These are phyloP conservation scores for Anthrax anthrax DNA, from an alignment of 2,888 invertebrate species.

Conservation along the genomic window DNA sequence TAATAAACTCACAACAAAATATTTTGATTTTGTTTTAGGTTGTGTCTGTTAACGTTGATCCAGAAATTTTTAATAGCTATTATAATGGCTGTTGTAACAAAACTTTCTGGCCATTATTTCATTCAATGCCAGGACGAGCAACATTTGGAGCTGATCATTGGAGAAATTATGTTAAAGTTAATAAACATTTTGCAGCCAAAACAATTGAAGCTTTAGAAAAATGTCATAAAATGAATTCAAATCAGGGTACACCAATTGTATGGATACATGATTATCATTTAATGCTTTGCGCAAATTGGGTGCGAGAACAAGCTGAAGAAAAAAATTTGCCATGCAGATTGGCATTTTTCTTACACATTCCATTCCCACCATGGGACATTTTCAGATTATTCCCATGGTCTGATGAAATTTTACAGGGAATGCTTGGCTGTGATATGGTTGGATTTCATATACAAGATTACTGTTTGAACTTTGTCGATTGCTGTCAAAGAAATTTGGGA, in stretches of 20 bases:
- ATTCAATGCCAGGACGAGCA: conserved; percentile 82
- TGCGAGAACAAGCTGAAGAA: conserved; percentile 72
- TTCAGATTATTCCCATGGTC: conserved; percentile 83
- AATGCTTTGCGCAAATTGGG: conserved; percentile 83
- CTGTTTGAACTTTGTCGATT: conserved; percentile 81
- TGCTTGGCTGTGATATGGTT: conserved; percentile 85
- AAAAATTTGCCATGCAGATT: conserved; percentile 61
- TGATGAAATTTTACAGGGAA: conserved; percentile 85
- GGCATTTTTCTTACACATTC: conserved; percentile 89
- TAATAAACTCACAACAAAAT: too few species aligned
- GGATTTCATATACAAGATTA: conserved; percentile 86
- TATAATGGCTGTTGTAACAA: conserved; percentile 89
- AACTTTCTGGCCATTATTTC: conserved; percentile 84
- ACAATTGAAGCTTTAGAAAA: conserved; percentile 53
- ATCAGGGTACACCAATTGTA: conserved; percentile 49
- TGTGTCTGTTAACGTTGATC: conserved; percentile 63
- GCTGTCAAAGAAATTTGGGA: conserved; percentile 73
- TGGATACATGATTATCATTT: conserved; percentile 94
- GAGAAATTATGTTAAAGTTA: conserved; percentile 66
- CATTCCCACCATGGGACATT: conserved; percentile 90
- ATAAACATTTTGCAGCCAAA: conserved; percentile 68
- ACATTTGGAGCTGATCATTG: conserved; percentile 71
- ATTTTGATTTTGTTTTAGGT: too few species aligned
- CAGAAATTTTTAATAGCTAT: conserved; percentile 65
- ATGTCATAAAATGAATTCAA: conserved; percentile 36